Base-by-base conservation (phyloP, 2,888 invertebrate genomes). In the Phengaris arion region DNA sequence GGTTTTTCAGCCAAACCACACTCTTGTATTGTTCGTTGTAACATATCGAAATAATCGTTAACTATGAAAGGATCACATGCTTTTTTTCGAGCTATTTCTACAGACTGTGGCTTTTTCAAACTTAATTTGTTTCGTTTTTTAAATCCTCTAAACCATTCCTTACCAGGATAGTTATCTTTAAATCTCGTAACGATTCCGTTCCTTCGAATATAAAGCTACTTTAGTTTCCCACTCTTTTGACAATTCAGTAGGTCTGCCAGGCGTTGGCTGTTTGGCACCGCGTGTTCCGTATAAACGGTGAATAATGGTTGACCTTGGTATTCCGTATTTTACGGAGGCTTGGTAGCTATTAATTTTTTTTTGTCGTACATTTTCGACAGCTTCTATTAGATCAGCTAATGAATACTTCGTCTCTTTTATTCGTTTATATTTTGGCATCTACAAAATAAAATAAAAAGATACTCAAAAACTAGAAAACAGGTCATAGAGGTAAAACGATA, bases 21-120 rank as follows among this genome's bases (percentile, higher is more conserved):
- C 1, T 78, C 76, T 13, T 69, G 3, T 48, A 79, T 68, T 35
- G 77, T 77, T 69, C 76, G 77, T 48, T 78, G 68, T 2, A 79
- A 69, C 15, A 79, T 35, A 55, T 79, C 77, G 72, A 77, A 80
- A 72, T 79, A 80, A 2, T 73, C 68, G 73, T 78, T 68, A 5
- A 81, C 46, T 22, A 78, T 76, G 64, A 77, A 78, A 0, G 81
- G 81, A 64, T 78, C 70, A n/a, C 69, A 46, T 5, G 79, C 79
- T 57, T 57, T 76, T 76, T 78, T 80, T 51, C 81, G 74, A 0
- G 80, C 76, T 15, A 74, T 51, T 74, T 80, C 79, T 0, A 80
- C 78, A 0, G 75, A 74, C 70, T 81, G 79, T 2, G 80, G 79
- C 74, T 81, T 81, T 75, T 80, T 80, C 9, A 80, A 22, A 4